phyloP scores from a whole-genome alignment of 2,888 invertebrate species.

The Euzophera pinguis region DNA sequence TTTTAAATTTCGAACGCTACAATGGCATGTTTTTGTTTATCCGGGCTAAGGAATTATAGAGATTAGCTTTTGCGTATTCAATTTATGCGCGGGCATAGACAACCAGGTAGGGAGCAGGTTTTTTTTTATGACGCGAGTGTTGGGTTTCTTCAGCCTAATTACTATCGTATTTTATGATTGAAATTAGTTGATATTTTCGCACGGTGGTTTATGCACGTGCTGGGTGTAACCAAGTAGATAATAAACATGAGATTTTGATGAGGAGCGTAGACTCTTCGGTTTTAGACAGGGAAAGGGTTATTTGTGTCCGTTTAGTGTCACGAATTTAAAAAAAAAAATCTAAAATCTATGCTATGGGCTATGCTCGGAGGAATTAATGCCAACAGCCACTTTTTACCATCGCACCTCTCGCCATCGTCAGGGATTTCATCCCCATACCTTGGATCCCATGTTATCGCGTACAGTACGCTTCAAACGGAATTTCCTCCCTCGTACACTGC shows the following conservation, averaged over 20 bases:
- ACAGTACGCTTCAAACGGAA: too few species aligned
- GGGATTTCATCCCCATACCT: too few species aligned
- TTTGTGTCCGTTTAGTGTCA: too few species aligned
- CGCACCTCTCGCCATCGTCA: too few species aligned
- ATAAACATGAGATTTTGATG: slow-evolving; percentile 43
- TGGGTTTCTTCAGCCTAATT: slow-evolving; percentile 51
- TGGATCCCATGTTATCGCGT: too few species aligned
- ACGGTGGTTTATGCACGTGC: slow-evolving; percentile 49
- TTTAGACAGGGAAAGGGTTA: neutral
- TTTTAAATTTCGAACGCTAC: slow-evolving; percentile 58
- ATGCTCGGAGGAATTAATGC: too few species aligned
- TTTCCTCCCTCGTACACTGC: too few species aligned
- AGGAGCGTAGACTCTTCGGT: slow-evolving; percentile 6
- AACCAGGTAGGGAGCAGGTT: slow-evolving; percentile 29
- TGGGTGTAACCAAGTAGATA: slow-evolving; percentile 47
- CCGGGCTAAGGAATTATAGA: slow-evolving; percentile 48
- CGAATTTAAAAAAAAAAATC: too few species aligned
- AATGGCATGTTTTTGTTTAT: slow-evolving; percentile 74
- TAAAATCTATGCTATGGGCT: too few species aligned
- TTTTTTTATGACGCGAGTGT: slow-evolving; percentile 36
- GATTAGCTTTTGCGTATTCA: slow-evolving; percentile 38
- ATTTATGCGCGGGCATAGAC: slow-evolving; percentile 39
- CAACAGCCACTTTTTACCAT: too few species aligned
- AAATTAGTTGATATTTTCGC: slow-evolving; percentile 60
- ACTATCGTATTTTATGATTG: slow-evolving; percentile 45